A percentile compares a stretch with the other conserved stretches of the same genome.
phyloP scores from a whole-genome alignment of 1,140 invertebrate genomes.

The Acromyrmex echinatior region DNA sequence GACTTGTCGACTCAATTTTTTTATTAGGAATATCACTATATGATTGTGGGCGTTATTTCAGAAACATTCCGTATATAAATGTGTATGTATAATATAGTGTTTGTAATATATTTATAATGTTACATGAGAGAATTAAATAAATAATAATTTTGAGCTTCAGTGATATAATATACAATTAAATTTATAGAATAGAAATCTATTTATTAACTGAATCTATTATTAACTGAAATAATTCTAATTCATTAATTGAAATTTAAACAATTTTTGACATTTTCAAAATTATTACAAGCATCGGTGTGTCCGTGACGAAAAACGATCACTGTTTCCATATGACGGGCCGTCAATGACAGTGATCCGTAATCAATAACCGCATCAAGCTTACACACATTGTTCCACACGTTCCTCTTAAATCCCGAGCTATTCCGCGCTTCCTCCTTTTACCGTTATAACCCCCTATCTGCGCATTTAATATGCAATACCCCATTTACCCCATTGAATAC shows the following conservation, averaged over 20 bases:
- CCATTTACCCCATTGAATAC: slow-evolving; percentile 83
- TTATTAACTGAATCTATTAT: neutral
- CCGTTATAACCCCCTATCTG: slow-evolving; percentile 71
- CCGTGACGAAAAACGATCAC: slow-evolving; percentile 72
- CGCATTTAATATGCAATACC: slow-evolving; percentile 83
- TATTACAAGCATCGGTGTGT: slow-evolving; percentile 20
- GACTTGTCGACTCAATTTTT: too few species aligned
- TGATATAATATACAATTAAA: neutral
- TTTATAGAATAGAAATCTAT: neutral
- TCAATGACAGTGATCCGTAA: slow-evolving; percentile 83
- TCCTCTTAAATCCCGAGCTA: slow-evolving; percentile 64
- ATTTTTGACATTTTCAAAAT: slow-evolving; percentile 11
- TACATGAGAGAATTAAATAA: neutral
- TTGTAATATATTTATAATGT: neutral
- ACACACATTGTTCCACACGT: slow-evolving; percentile 77
- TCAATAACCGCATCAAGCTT: slow-evolving; percentile 84
- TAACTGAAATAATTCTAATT: slow-evolving; percentile 1
- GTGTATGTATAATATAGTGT: neutral
- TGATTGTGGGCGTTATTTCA: too few species aligned
- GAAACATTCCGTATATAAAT: too few species aligned
- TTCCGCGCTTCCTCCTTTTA: slow-evolving; percentile 64
- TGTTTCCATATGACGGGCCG: slow-evolving; percentile 79
- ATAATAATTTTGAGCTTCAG: neutral
- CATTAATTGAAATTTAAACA: neutral
- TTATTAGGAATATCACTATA: too few species aligned